Evolutionary conservation across 2,888 invertebrate species (phyloP).

Genomic region (Cybosia mesomella): DNA sequence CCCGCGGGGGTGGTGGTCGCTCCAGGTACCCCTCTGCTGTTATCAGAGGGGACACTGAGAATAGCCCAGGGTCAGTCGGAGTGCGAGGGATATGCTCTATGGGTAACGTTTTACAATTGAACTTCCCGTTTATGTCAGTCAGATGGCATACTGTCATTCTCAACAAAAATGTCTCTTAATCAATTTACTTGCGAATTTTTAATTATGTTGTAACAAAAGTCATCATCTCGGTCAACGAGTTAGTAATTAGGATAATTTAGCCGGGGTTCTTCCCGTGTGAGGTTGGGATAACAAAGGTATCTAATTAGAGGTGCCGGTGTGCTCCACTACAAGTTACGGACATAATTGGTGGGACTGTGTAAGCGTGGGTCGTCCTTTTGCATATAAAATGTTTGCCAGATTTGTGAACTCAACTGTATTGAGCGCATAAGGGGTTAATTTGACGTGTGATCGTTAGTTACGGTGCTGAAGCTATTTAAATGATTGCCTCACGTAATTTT

Average conservation of each 20-base stretch:
- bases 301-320: conserved; percentile 58
- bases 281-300: conserved; percentile 58
- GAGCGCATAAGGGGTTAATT: background rate
- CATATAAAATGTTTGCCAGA: conserved; percentile 22
- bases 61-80: too few relatives aligned
- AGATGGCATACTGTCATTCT: too few relatives aligned
- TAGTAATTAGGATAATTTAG: conserved; percentile 60
- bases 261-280: conserved; percentile 29
- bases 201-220: background rate
- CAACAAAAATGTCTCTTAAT: too few relatives aligned
- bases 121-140: too few relatives aligned
- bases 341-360: conserved; percentile 40
- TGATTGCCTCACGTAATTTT: background rate
- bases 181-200: too few relatives aligned
- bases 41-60: too few relatives aligned
- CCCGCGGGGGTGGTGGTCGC: too few relatives aligned
- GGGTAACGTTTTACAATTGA: too few relatives aligned
- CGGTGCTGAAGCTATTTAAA: background rate
- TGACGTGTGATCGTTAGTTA: background rate
- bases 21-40: too few relatives aligned
- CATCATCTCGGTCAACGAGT: conserved; percentile 52
- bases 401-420: conserved; percentile 11
- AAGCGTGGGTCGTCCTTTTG: conserved; percentile 10
- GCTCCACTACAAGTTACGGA: conserved; percentile 46
- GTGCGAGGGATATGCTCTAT: too few relatives aligned